Evolutionary conservation across 2,888 invertebrate genomes (phyloP).

Genomic region (Limnephilus lunatus): DNA sequence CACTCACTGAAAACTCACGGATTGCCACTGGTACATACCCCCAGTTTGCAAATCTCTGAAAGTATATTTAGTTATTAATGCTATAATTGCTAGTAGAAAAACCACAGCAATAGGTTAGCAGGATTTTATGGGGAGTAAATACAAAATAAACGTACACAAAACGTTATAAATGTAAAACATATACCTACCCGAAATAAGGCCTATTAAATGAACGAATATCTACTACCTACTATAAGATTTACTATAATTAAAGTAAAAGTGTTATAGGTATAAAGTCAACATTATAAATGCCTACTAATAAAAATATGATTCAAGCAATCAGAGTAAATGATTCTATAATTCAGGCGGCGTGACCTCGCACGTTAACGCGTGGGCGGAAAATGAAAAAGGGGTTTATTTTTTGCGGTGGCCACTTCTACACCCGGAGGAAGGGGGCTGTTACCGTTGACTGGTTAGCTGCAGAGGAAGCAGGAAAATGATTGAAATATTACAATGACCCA

Average conservation of each 20-base stretch:
- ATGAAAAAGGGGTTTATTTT: constrained; percentile 24
- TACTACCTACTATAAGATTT: neutral
- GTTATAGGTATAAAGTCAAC: neutral
- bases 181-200: neutral
- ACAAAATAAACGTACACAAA: too few species aligned
- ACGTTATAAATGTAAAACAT: too few species aligned
- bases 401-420: neutral
- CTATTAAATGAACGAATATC: neutral
- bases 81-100: too few species aligned
- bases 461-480: neutral
- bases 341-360: constrained; percentile 6
- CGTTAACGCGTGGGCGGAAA: constrained; percentile 15
- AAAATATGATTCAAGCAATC: neutral
- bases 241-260: neutral
- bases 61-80: too few species aligned
- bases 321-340: constrained; percentile 26
- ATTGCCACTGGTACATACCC: too few species aligned
- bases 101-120: too few species aligned
- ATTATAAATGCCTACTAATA: neutral
- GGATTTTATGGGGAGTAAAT: too few species aligned
- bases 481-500: neutral
- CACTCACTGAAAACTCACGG: too few species aligned
- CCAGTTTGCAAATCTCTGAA: too few species aligned
- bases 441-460: neutral
- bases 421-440: neutral